Conservation (phyloP, 1,140 invertebrate species). For the Papilio xuthus region DNA sequence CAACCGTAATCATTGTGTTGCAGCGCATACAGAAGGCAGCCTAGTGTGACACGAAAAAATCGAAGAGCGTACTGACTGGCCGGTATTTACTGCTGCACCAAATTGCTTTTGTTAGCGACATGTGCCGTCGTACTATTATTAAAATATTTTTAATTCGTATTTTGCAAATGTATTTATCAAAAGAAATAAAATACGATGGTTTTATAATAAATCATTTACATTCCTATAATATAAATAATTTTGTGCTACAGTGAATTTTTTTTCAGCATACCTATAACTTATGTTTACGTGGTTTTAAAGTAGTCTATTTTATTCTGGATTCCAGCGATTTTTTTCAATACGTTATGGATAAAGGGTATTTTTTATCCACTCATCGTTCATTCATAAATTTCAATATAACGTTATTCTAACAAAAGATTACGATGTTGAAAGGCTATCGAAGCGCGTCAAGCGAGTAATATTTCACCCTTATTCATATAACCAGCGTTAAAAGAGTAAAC, state of each 20-base stretch:
- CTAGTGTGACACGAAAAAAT: slow-evolving; percentile 6
- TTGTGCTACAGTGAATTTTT: neutral
- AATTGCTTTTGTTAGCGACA: neutral
- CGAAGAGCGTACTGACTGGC: neutral
- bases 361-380: neutral
- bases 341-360: neutral
- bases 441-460: slow-evolving; percentile 13
- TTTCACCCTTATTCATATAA: slow-evolving; percentile 24
- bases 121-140: neutral
- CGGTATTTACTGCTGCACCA: neutral
- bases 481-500: slow-evolving; percentile 19
- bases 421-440: slow-evolving; percentile 20
- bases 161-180: neutral
- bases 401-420: slow-evolving; percentile 24
- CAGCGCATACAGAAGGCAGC: neutral
- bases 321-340: neutral
- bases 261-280: neutral
- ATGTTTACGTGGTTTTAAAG: neutral
- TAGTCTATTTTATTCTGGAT: neutral
- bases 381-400: slow-evolving; percentile 14
- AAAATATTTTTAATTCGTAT: neutral
- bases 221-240: neutral
- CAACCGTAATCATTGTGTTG: neutral
- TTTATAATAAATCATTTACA: neutral
- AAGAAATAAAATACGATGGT: neutral